These are phyloP conservation scores for Heliconius sara DNA, from an alignment of 2,888 invertebrate species.

Conservation along the genomic window DNA sequence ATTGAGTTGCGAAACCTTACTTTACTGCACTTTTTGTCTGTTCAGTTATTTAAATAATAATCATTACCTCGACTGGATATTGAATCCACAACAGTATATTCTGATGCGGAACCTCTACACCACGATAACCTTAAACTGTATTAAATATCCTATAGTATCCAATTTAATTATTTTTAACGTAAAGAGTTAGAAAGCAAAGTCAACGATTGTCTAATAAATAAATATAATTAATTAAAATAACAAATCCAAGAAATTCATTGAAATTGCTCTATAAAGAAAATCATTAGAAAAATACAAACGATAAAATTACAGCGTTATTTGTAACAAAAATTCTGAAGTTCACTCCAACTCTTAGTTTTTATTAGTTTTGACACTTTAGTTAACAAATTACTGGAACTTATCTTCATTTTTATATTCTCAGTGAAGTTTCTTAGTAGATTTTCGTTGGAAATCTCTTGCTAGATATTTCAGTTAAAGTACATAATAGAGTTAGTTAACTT, in stretches of 20 bases:
- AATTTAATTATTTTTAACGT: background rate
- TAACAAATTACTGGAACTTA: constrained; percentile 29
- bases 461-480: background rate
- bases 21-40: too few relatives aligned
- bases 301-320: background rate
- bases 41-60: too few relatives aligned
- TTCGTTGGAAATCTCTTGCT: constrained; percentile 10
- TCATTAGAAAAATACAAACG: background rate
- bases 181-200: background rate
- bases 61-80: background rate
- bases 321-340: constrained; percentile 16
- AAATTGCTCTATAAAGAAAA: background rate
- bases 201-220: background rate
- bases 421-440: constrained; percentile 21
- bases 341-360: constrained; percentile 23
- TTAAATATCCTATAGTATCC: too few relatives aligned
- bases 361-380: constrained; percentile 31
- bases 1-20: too few relatives aligned
- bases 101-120: too few relatives aligned
- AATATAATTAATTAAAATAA: background rate
- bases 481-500: background rate
- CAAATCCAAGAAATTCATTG: background rate
- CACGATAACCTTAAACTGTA: too few relatives aligned
- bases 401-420: constrained; percentile 29
- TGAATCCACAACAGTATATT: too few relatives aligned